Conservation (phyloP, 2,888 invertebrate genomes). For the Noctua janthina region DNA sequence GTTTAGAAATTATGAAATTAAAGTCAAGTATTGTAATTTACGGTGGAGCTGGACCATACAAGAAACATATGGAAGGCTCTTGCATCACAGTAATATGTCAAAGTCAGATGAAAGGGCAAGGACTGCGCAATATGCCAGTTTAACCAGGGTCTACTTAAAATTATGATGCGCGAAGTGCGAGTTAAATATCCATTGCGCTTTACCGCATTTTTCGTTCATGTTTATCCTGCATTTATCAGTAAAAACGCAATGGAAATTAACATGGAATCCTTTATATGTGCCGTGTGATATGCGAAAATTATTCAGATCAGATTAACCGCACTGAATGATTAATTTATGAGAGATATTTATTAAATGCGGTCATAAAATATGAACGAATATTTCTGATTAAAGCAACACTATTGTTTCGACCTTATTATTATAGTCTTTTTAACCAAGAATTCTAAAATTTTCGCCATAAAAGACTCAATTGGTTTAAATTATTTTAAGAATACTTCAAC, state of each 20-base stretch:
- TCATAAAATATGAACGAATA: conserved; percentile 14
- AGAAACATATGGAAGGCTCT: conserved; percentile 70
- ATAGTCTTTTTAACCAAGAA: neutral
- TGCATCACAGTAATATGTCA: conserved; percentile 82
- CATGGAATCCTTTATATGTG: conserved; percentile 8
- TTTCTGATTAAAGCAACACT: conserved; percentile 8
- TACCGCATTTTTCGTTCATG: conserved; percentile 10
- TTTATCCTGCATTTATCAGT: conserved; percentile 14
- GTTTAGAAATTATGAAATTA: conserved; percentile 47
- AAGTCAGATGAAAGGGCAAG: conserved; percentile 83
- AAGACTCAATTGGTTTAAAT: neutral
- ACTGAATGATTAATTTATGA: conserved; percentile 38
- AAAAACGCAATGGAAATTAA: conserved; percentile 27
- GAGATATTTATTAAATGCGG: conserved; percentile 19
- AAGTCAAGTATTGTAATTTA: conserved; percentile 38
- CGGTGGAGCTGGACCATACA: conserved; percentile 54
- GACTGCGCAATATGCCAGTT: conserved; percentile 73
- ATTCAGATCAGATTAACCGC: conserved; percentile 48
- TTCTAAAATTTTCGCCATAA: neutral
- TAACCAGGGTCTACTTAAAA: conserved; percentile 61
- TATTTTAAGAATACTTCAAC: neutral
- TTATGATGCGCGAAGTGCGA: conserved; percentile 47
- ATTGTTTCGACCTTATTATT: neutral
- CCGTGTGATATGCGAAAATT: conserved; percentile 22
- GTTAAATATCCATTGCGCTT: conserved; percentile 38